A percentile compares a stretch with the other conserved stretches of the same genome.
Conservation (phyloP, 37 sponge, comb jelly and placozoan genomes). For the Petrosia ficiformis region DNA sequence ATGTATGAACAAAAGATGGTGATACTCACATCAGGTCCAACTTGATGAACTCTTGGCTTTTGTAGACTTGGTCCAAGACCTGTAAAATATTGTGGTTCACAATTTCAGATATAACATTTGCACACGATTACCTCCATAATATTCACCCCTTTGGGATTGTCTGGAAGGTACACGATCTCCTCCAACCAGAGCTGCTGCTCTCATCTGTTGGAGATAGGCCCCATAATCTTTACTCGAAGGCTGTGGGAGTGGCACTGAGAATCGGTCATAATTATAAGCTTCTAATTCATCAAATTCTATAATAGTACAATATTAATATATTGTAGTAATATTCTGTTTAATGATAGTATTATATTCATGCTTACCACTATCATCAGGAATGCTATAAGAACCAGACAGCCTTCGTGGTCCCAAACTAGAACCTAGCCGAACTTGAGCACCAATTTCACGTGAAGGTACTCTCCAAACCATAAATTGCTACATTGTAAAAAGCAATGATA, state of each 20-base stretch:
- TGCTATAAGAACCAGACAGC: slow-evolving; percentile 17
- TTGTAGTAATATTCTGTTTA: neutral
- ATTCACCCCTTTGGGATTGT: neutral
- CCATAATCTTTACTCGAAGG: slow-evolving; percentile 77
- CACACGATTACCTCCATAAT: no score
- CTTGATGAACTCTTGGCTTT: no score
- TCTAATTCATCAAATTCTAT: slow-evolving; percentile 50
- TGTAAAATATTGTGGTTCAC: no score
- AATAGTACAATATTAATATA: neutral
- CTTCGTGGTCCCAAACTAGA: slow-evolving; percentile 39
- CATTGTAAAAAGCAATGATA: neutral
- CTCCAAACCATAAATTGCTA: slow-evolving; percentile 83
- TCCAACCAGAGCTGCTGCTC: neutral
- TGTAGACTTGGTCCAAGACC: no score
- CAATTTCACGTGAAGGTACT: slow-evolving; percentile 60
- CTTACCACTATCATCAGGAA: slow-evolving; percentile 27
- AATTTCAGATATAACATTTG: no score
- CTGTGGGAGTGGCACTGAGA: slow-evolving; percentile 42
- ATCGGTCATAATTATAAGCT: slow-evolving; percentile 4
- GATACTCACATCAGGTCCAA: no score
- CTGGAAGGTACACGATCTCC: slow-evolving; percentile 7
- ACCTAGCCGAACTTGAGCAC: slow-evolving; percentile 8
- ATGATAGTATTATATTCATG: neutral
- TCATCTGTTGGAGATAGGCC: slow-evolving; percentile 13
- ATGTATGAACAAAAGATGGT: no score